These are phyloP conservation scores for Ricordea florida DNA, from an alignment of 92 coral and sea anemone species.

Conservation along the genomic window DNA sequence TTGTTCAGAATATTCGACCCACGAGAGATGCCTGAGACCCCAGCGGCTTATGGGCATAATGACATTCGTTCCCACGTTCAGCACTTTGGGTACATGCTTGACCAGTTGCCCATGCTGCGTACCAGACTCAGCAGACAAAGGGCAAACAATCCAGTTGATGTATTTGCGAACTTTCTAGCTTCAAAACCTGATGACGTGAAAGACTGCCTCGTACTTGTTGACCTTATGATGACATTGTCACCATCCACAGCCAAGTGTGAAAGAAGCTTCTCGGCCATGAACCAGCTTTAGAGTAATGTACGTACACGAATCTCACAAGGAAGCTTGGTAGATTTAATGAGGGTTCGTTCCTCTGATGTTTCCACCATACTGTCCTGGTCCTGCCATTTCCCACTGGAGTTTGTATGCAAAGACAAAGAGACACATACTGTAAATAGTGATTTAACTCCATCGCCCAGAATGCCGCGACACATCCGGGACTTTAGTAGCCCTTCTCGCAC, in stretches of 20 bases:
- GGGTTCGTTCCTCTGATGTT: constrained; percentile 1
- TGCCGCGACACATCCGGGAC: no score
- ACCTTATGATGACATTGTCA: constrained; percentile 30
- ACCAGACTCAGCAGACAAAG: constrained; percentile 5
- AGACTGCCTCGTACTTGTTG: constrained; percentile 7
- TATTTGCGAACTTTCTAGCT: constrained; percentile 9
- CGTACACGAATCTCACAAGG: not conserved
- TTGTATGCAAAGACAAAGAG: constrained; percentile 17
- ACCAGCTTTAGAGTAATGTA: constrained; percentile 22
- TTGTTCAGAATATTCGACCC: constrained; percentile 39
- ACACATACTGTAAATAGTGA: not conserved
- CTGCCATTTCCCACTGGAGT: constrained; percentile 8
- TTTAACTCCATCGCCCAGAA: no score
- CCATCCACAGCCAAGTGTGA: constrained; percentile 38
- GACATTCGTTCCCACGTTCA: constrained; percentile 32
- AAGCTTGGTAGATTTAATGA: constrained; percentile 22
- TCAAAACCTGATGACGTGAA: constrained; percentile 29
- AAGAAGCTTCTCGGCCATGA: constrained; percentile 32
- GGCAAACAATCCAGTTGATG: constrained; percentile 22
- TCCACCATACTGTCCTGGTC: not conserved
- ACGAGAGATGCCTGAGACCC: constrained; percentile 32
- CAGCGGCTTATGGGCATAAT: constrained; percentile 18
- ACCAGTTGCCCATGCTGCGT: constrained; percentile 18
- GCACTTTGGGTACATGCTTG: constrained; percentile 19
- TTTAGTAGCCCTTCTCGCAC: no score